Conservation (phyloP, 2,113 vertebrate species). For the Sinocyclocheilus grahami region DNA sequence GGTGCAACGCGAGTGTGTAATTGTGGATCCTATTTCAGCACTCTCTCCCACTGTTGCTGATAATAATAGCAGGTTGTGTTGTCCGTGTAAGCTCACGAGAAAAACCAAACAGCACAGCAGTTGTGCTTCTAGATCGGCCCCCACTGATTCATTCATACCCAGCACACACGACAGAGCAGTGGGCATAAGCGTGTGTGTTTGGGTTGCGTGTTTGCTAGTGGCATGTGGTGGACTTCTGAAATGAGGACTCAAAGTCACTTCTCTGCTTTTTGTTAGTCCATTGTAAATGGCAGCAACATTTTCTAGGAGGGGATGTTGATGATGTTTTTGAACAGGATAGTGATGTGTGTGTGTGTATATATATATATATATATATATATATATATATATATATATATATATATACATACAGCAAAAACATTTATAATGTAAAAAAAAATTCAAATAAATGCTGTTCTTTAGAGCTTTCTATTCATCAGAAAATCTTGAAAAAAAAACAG, state of each 20-base stretch:
- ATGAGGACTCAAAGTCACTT: neutral
- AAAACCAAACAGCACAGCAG: constrained; percentile 3
- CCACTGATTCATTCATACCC: constrained; percentile 17
- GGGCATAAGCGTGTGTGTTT: neutral
- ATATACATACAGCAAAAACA: no score
- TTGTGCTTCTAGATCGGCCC: constrained; percentile 7
- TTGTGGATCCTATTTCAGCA: constrained; percentile 38
- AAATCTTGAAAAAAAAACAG: no score
- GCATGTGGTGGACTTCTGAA: constrained; percentile 1
- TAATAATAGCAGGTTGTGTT: constrained; percentile 40
- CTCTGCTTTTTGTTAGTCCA: constrained; percentile 10
- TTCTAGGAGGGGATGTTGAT: no score
- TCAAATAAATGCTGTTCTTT: no score
- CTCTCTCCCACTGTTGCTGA: constrained; percentile 12
- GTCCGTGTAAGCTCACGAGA: constrained; percentile 27
- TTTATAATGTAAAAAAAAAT: no score
- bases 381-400: no score
- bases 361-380: no score
- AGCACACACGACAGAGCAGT: constrained; percentile 14
- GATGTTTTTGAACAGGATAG: no score
- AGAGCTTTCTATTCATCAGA: no score
- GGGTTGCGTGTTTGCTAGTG: neutral
- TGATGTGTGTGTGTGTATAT: no score
- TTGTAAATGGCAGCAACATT: neutral
- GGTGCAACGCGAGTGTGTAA: constrained; percentile 5